phyloP scores from a whole-genome alignment of 2,797 vertebrate species.

The Alauda arvensis region DNA sequence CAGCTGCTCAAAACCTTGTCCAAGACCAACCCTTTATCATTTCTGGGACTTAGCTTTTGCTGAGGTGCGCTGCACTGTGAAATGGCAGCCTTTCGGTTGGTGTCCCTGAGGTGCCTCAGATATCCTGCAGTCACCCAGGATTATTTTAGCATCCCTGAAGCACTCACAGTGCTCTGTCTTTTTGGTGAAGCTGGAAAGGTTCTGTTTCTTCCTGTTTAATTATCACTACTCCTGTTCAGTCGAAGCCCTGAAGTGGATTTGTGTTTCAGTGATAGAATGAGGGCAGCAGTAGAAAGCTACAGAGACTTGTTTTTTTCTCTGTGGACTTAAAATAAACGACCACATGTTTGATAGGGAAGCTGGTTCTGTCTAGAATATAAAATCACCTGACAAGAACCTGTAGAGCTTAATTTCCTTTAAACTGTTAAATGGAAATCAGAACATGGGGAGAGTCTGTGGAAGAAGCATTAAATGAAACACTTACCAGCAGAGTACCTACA shows the following conservation, averaged over 20 bases:
- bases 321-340: background rate
- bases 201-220: background rate
- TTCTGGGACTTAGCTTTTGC: background rate
- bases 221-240: background rate
- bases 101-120: background rate
- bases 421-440: slow-evolving; percentile 17
- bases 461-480: background rate
- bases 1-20: background rate
- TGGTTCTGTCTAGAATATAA: slow-evolving; percentile 16
- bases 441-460: background rate
- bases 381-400: background rate
- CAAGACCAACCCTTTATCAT: accelerated
- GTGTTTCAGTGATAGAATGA: background rate
- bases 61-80: too few species aligned
- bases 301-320: background rate
- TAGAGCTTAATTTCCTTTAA: slow-evolving; percentile 31
- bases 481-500: slow-evolving; percentile 17
- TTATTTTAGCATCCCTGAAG: background rate
- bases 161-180: accelerated
- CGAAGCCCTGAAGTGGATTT: background rate
- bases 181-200: background rate
- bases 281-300: background rate
- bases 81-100: background rate
- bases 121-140: accelerated
- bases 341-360: background rate